Evolutionary conservation across 1,140 invertebrate genomes (phyloP).

Genomic region (Babylonia areolata): DNA sequence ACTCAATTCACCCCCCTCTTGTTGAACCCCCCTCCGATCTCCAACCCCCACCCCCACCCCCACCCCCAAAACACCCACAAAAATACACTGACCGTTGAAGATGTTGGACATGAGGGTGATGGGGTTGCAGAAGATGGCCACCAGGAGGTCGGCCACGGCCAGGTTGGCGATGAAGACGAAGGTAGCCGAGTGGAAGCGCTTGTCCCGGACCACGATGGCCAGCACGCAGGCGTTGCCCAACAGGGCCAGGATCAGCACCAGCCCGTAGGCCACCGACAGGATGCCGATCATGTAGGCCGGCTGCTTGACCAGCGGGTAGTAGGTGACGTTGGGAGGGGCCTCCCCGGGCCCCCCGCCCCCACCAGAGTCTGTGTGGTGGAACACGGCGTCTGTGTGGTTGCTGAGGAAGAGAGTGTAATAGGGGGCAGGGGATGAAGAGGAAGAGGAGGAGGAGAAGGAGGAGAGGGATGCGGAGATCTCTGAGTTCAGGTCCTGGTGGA

Average conservation of each 20-base stretch:
- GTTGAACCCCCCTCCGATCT: too few species aligned
- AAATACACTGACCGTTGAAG: constrained; percentile 58
- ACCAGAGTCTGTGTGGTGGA: background rate
- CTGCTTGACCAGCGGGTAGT: constrained; percentile 46
- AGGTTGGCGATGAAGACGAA: constrained; percentile 95
- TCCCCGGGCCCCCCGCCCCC: background rate
- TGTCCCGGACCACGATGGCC: constrained; percentile 88
- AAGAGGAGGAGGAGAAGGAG: background rate
- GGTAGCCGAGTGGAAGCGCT: constrained; percentile 90
- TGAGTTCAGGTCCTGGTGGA: too few species aligned
- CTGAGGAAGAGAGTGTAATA: background rate
- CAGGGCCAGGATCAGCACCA: constrained; percentile 86
- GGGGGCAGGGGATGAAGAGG: background rate
- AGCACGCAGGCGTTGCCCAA: constrained; percentile 93
- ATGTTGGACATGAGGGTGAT: constrained; percentile 83
- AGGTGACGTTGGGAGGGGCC: background rate
- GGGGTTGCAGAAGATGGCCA: constrained; percentile 90
- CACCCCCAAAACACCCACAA: too few species aligned
- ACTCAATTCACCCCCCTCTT: too few species aligned
- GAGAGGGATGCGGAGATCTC: too few species aligned
- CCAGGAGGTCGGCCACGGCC: constrained; percentile 92
- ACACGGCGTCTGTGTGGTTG: background rate
- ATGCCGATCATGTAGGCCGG: constrained; percentile 54
- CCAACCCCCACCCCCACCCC: too few species aligned
- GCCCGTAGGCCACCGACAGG: constrained; percentile 51